Base-by-base conservation (phyloP, 2,113 vertebrate species). In the Chlamydotis undulata region DNA sequence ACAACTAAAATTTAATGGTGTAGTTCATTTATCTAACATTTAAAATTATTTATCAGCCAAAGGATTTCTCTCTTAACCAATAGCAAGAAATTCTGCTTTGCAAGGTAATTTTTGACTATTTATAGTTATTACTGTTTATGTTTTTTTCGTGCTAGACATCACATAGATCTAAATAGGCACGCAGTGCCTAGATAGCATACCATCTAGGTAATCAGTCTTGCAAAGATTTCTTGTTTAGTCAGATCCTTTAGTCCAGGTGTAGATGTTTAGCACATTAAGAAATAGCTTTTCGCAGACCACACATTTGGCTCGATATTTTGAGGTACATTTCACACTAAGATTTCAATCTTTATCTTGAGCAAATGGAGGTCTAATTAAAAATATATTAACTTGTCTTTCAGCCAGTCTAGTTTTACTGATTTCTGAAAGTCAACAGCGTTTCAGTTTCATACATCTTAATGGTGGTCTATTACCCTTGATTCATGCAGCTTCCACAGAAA, bases 281-380 rank as follows among this genome's bases (percentile, higher is more conserved):
- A 95, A 96, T 71, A 91, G 56, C 69, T 95, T 94, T 96, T 91
- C 92, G 90, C 70, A 89, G 83, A 91, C 86, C 77, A 78, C 93
- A 68, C 31, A 60, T 91, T 96, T 95, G 83, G 86, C 83, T 96
- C 3, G 28, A 61, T 93, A 80, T 92, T 94, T 96, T 79, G 89
- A 95, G 89, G 87, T 91, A 76, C 45, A 67, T 94, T 96, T 95
- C 89, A 93, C 89, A 92, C 45, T 61, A 80, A 74, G 61, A 92
- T 69, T 92, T 77, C n/a, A 92, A 87, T 92, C 88, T 93, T 96
- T 94, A 64, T 93, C 92, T 89, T 82, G 69, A 81, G 55, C 83
- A 94, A 96, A 93, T 92, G 90, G 91, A 93, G 64, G 79, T 82
- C 60, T 91, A 94, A 96, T 95, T 96, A 92, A 92, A 94, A 92